phyloP scores from a whole-genome alignment of 1,140 invertebrate species.

The Varroa destructor region DNA sequence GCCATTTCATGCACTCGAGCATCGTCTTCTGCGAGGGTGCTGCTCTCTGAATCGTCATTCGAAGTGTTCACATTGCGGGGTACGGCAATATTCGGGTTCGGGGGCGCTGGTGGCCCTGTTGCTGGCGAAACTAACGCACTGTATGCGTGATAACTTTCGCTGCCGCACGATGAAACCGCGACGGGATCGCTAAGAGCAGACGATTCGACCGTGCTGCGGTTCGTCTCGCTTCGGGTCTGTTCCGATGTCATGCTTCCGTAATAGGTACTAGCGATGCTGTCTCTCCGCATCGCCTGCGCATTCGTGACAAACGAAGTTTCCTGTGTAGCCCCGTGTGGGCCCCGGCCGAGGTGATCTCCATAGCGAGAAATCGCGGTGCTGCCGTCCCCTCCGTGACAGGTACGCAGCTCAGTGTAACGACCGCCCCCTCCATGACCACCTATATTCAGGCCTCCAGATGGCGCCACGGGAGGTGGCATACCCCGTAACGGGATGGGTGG shows the following conservation, averaged over 20 bases:
- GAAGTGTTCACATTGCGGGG: slow-evolving; percentile 12
- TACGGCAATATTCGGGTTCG: slow-evolving; percentile 19
- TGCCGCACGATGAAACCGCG: slow-evolving; percentile 6
- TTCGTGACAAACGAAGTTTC: slow-evolving; percentile 11
- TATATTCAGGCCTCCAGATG: not conserved
- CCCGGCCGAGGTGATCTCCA: not conserved
- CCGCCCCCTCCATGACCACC: not conserved
- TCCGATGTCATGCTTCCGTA: slow-evolving; percentile 23
- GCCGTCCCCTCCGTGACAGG: not conserved
- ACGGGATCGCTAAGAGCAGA: not conserved
- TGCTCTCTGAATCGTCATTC: slow-evolving; percentile 18
- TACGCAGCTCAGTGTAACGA: slow-evolving; percentile 21
- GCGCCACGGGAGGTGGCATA: not conserved
- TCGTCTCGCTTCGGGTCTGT: slow-evolving; percentile 8
- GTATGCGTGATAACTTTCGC: slow-evolving; percentile 12
- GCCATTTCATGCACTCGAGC: not conserved
- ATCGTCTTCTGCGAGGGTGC: not conserved
- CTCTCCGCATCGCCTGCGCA: not conserved
- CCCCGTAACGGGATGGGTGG: not conserved
- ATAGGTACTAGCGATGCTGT: slow-evolving; percentile 18
- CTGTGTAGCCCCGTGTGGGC: not conserved
- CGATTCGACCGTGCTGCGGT: not conserved
- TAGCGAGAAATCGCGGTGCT: not conserved
- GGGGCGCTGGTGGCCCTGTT: not conserved
- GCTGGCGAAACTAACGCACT: not conserved